A percentile compares a stretch with the other conserved stretches of the same genome.
Evolutionary conservation across 2,888 invertebrate species (phyloP).

Genomic region (Cryptosula pallasiana): DNA sequence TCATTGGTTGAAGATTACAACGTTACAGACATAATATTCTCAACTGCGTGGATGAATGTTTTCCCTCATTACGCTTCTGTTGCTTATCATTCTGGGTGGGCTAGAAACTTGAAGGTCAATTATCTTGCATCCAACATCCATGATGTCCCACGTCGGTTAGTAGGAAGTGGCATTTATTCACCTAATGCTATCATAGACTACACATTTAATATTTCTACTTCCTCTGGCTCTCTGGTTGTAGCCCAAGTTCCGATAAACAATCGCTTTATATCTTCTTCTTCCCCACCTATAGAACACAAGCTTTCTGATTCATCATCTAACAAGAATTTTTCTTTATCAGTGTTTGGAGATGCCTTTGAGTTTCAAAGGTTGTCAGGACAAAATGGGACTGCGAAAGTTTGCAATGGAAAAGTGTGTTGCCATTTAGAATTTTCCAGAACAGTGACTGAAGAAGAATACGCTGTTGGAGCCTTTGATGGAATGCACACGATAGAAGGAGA

Average conservation of each 20-base stretch:
- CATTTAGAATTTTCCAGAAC: not conserved
- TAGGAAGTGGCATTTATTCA: slow-evolving; percentile 74
- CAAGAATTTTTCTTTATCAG: not conserved
- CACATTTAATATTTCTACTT: slow-evolving; percentile 18
- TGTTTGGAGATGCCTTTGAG: slow-evolving; percentile 3
- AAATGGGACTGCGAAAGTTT: not conserved
- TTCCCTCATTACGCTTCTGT: slow-evolving; percentile 58
- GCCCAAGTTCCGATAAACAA: not conserved
- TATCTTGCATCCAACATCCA: slow-evolving; percentile 69
- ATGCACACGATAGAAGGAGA: slow-evolving; percentile 23
- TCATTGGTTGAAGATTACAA: slow-evolving; percentile 58
- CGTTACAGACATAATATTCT: slow-evolving; percentile 63
- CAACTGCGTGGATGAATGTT: slow-evolving; percentile 77
- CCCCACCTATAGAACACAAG: not conserved
- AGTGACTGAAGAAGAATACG: not conserved
- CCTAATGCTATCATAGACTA: slow-evolving; percentile 30
- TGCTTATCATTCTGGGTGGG: slow-evolving; percentile 65
- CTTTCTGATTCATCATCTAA: too few species aligned
- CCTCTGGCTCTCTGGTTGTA: slow-evolving; percentile 26
- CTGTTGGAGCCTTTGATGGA: slow-evolving; percentile 23
- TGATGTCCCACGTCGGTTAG: slow-evolving; percentile 54
- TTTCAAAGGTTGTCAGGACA: not conserved
- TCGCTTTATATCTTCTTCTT: not conserved
- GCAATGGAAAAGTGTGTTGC: not conserved
- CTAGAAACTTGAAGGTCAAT: slow-evolving; percentile 64